Evolutionary conservation across 2,797 vertebrate genomes (phyloP).

Genomic region (Passerculus sandwichensis): DNA sequence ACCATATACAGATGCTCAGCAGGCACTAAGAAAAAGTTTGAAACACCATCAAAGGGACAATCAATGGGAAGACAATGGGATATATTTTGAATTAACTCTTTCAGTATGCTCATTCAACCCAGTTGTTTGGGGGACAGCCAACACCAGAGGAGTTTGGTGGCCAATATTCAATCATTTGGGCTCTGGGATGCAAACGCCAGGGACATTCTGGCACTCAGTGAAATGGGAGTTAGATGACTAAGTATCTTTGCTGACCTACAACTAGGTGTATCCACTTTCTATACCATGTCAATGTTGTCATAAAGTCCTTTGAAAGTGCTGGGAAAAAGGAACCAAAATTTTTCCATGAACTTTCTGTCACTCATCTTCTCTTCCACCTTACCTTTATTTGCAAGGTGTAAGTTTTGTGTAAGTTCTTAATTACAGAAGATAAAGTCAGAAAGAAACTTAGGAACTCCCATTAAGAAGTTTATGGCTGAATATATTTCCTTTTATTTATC

Average conservation of each 20-base stretch:
- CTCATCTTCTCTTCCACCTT: not conserved
- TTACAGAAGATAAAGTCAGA: not conserved
- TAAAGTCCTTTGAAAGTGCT: not conserved
- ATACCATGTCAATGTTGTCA: not conserved
- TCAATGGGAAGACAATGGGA: not conserved
- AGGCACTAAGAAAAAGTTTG: not conserved
- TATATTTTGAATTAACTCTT: not conserved
- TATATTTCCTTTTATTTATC: not conserved
- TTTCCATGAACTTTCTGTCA: not conserved
- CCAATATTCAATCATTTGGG: not conserved
- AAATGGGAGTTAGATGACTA: not conserved
- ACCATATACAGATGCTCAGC: not conserved
- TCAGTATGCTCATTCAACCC: not conserved
- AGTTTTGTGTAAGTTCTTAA: not conserved
- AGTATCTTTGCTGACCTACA: not conserved
- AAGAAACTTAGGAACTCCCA: not conserved
- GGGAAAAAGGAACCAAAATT: not conserved
- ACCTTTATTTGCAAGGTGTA: not conserved
- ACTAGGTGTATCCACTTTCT: accelerated
- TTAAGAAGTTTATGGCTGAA: not conserved
- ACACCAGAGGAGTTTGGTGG: not conserved
- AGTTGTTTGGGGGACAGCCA: not conserved
- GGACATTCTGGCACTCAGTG: not conserved
- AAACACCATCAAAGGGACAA: not conserved
- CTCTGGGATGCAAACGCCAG: not conserved